Base-by-base conservation (phyloP, 2,888 invertebrate genomes). In the Clusia tigrina region DNA sequence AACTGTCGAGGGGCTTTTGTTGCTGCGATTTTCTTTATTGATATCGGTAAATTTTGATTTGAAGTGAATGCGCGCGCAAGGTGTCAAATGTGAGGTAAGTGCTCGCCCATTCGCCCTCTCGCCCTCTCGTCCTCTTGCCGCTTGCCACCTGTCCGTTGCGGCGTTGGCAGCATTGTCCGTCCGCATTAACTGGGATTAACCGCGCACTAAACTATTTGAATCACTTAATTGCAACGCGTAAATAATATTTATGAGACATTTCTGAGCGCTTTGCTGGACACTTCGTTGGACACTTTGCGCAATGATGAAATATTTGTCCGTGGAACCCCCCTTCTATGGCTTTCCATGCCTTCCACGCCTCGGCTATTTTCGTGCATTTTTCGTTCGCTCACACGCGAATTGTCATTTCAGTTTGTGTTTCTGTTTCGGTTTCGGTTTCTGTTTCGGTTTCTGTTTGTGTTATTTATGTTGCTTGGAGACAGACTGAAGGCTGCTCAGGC, bases 31-130 rank as follows among this genome's bases (percentile, higher is more conserved):
- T 74, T 76, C 78, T 74, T 75, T 74, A 77, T 77, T 72, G 74
- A 77, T 74, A 74, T 74, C 74, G 78, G 74, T 74, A 74, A 77
- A 74, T 78, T 74, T 78, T 75, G 74, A 74, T 74, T 74, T 78
- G 78, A 78, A 78, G 78, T 74, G 74, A 74, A 78, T 74, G 74
- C 74, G 74, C 74, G 74, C 74, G 74, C 78, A 76, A 77, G 76
- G 74, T 74, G 74, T 74, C 74, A 74, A 74, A 78, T 74, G 77
- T 69, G 70, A 67, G 76, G 76, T 75, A 73, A 71, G 69, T 71
- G 64, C 37, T 56, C 42, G 38, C 42, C 17, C 17, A 9, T 17
- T 25, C 9, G 32, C 32, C 9, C 24, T 2, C 23, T 53, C 53
- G 23, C 26, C 12, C 32, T 6, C 6, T 51, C 42, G 54, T 18